Evolutionary conservation across 2,888 invertebrate species (phyloP).

Genomic region (Trypoxylon attenuatum): DNA sequence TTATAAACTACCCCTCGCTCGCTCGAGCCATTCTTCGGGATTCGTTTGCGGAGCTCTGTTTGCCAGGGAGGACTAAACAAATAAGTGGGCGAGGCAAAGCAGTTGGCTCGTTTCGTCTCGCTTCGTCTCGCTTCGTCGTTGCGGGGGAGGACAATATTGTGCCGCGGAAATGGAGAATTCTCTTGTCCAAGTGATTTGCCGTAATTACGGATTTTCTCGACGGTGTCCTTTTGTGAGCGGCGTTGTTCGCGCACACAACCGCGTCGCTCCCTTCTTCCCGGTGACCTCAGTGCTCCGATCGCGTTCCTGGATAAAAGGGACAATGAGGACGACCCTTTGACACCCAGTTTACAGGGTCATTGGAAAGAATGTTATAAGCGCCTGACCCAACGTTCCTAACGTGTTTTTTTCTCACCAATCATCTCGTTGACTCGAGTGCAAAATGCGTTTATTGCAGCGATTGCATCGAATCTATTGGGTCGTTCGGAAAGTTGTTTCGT

Average conservation of each 20-base stretch:
- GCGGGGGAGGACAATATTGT: constrained; percentile 50
- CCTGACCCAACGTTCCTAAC: too few species aligned
- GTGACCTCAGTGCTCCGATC: neutral
- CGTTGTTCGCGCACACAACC: neutral
- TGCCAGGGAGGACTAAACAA: constrained; percentile 20
- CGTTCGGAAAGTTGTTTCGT: too few species aligned
- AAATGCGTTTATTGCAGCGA: too few species aligned
- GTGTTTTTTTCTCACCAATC: too few species aligned
- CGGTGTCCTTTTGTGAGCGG: neutral
- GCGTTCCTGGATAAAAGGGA: constrained; percentile 3
- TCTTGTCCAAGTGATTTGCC: constrained; percentile 59
- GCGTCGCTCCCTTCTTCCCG: neutral
- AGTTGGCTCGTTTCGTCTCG: too few species aligned
- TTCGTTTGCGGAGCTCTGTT: constrained; percentile 30
- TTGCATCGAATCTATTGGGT: too few species aligned
- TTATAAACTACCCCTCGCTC: constrained; percentile 11
- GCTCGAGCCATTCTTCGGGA: constrained; percentile 8
- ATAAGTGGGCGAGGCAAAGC: constrained; percentile 18
- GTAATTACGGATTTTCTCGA: constrained; percentile 59
- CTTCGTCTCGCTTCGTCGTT: constrained; percentile 25
- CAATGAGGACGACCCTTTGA: constrained; percentile 3
- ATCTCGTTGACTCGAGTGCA: too few species aligned
- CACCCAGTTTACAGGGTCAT: constrained; percentile 15
- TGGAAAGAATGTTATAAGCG: too few species aligned
- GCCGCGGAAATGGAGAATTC: constrained; percentile 51